Percentiles rank a stretch among this genome's conserved stretches.
These are phyloP conservation scores for Chorisops tibialis DNA, from an alignment of 2,888 invertebrate species.

Conservation along the genomic window DNA sequence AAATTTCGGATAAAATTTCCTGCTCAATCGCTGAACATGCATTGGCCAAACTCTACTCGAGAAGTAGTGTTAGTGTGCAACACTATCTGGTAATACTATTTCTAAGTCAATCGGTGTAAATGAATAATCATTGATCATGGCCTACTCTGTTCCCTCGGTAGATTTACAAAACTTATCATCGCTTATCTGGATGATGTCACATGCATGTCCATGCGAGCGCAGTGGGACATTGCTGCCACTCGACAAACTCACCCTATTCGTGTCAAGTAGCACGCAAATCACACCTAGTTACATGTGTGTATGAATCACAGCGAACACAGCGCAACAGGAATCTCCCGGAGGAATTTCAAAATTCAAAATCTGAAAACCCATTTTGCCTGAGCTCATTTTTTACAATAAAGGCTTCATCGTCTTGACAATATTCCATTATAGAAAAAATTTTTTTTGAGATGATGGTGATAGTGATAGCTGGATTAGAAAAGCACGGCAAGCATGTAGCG, in stretches of 20 bases:
- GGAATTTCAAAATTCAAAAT: conserved; percentile 7
- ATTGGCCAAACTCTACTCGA: too few relatives aligned
- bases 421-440: neutral
- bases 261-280: too few relatives aligned
- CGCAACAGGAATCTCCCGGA: conserved; percentile 11
- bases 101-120: too few relatives aligned
- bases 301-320: neutral
- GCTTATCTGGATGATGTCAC: neutral
- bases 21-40: too few relatives aligned
- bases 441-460: neutral
- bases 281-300: neutral
- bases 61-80: too few relatives aligned
- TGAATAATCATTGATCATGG: too few relatives aligned
- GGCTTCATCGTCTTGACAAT: neutral
- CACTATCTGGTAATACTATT: too few relatives aligned
- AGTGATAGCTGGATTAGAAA: neutral
- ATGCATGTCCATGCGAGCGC: neutral
- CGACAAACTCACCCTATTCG: neutral
- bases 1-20: too few relatives aligned
- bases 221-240: neutral
- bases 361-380: neutral
- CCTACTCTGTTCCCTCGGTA: too few relatives aligned
- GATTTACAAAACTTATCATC: too few relatives aligned
- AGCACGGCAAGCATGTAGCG: neutral
- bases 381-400: conserved; percentile 7